phyloP scores from a whole-genome alignment of 2,888 invertebrate genomes.

The Chrysolina haemoptera region DNA sequence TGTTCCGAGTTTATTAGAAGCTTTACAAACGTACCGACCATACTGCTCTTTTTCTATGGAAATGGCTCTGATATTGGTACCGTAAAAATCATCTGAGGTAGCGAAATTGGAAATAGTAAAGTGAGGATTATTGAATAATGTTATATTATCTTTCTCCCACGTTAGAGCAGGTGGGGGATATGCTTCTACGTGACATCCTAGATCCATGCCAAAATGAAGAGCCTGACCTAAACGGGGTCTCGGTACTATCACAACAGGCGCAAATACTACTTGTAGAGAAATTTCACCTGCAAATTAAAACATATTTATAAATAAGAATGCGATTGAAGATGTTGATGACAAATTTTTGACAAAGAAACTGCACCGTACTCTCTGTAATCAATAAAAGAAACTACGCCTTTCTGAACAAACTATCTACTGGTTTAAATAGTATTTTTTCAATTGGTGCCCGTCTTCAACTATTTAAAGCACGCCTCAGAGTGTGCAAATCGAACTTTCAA shows the following conservation, averaged over 20 bases:
- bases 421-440: too few species aligned
- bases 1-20: slow-evolving; percentile 88
- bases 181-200: slow-evolving; percentile 95
- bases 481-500: too few species aligned
- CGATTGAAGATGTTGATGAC: too few species aligned
- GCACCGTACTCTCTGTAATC: too few species aligned
- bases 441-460: too few species aligned
- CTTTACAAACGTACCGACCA: slow-evolving; percentile 88
- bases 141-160: slow-evolving; percentile 90
- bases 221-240: slow-evolving; percentile 89
- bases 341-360: too few species aligned
- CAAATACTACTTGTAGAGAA: slow-evolving; percentile 91
- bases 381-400: too few species aligned
- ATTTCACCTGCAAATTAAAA: slow-evolving; percentile 74
- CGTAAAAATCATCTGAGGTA: slow-evolving; percentile 92
- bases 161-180: slow-evolving; percentile 94
- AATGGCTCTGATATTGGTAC: slow-evolving; percentile 85
- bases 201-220: slow-evolving; percentile 92
- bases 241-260: slow-evolving; percentile 89
- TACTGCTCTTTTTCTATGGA: slow-evolving; percentile 93
- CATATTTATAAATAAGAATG: too few species aligned
- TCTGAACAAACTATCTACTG: too few species aligned
- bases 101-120: slow-evolving; percentile 93
- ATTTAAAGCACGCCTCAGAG: too few species aligned
- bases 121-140: slow-evolving; percentile 91